Percentiles rank a stretch among this genome's conserved stretches.
phyloP scores from a whole-genome alignment of 2,888 invertebrate genomes.

The Agapetus fuscipes region DNA sequence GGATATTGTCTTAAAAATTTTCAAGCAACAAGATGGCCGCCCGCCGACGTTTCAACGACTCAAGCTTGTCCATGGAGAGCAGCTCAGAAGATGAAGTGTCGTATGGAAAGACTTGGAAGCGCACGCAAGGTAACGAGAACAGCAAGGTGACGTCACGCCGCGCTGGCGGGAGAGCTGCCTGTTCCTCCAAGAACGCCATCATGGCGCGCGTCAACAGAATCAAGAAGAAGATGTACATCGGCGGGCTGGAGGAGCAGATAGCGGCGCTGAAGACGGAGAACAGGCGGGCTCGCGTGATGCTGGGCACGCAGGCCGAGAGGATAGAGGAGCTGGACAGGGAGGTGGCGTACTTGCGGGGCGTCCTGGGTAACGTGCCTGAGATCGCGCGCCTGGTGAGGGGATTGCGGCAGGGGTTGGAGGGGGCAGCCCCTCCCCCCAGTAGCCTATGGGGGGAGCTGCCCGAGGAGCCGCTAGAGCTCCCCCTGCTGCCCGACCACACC shows the following conservation, averaged over 20 bases:
- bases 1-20: no score
- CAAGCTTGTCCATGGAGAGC: no score
- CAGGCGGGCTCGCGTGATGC: conserved; percentile 34
- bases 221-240: conserved; percentile 50
- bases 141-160: no score
- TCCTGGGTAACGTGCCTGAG: conserved; percentile 44
- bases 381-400: conserved; percentile 40
- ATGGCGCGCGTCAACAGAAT: conserved; percentile 53
- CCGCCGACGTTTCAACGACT: neutral
- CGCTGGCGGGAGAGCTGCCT: neutral
- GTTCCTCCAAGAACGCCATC: conserved; percentile 41
- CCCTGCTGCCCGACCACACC: conserved; percentile 22
- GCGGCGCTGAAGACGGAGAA: conserved; percentile 35
- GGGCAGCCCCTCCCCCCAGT: neutral
- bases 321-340: conserved; percentile 42
- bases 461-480: no score
- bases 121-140: no score
- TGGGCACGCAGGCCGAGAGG: conserved; percentile 38
- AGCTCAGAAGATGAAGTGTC: no score
- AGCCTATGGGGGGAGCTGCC: conserved; percentile 22
- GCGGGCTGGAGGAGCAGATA: conserved; percentile 44
- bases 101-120: no score
- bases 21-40: no score
- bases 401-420: conserved; percentile 25
- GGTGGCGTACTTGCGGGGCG: conserved; percentile 43